Evolutionary conservation across 2,797 vertebrate species (phyloP).

Genomic region (Cygnus olor): DNA sequence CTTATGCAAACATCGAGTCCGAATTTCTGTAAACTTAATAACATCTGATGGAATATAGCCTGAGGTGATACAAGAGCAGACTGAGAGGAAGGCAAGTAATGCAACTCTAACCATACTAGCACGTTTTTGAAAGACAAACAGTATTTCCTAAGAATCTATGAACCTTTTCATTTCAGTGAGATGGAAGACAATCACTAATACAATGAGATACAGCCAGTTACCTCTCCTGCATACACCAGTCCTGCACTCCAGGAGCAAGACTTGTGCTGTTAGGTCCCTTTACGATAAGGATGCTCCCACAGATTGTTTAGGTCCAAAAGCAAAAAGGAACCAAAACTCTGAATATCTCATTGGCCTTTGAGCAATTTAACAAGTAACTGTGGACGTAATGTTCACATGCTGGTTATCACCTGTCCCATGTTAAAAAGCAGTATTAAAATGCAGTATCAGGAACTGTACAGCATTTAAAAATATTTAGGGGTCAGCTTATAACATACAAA

Average conservation of each 20-base stretch:
- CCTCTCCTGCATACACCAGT: not conserved
- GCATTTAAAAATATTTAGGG: not conserved
- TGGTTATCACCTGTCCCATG: not conserved
- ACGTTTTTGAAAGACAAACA: not conserved
- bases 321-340: not conserved
- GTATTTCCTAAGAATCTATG: not conserved
- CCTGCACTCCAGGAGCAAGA: fast-evolving
- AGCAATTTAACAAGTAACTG: not conserved
- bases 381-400: fast-evolving
- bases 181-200: not conserved
- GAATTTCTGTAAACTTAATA: not conserved
- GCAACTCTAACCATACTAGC: not conserved
- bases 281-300: not conserved
- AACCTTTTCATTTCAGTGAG: not conserved
- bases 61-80: not conserved
- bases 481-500: not conserved
- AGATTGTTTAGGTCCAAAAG: not conserved
- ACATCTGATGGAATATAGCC: not conserved
- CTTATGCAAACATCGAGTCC: not conserved
- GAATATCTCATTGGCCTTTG: not conserved
- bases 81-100: not conserved
- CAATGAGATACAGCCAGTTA: not conserved
- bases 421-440: not conserved
- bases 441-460: not conserved
- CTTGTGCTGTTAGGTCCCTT: not conserved